Base-by-base conservation (phyloP, 2,888 invertebrate genomes). In the Keiferia lycopersicella region DNA sequence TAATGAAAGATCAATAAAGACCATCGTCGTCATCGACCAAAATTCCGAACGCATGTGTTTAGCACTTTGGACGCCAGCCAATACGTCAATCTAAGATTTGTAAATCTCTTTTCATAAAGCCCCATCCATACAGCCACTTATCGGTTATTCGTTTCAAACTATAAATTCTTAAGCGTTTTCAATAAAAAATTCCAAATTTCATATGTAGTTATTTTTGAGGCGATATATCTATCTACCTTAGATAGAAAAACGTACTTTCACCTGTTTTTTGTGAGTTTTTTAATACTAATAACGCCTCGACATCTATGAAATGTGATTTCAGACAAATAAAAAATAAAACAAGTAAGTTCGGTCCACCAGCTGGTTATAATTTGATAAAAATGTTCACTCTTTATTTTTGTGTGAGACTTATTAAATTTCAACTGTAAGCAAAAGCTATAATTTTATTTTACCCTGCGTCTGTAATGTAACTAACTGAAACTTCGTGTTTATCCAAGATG, bases 1-100 rank as follows among this genome's bases (percentile, higher is more conserved):
- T 2, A 11, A 22, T 51, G 22, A 51, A 51, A 64, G 68, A 16
- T 50, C 50, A 58, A 66, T 67, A 26, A 41, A 14, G 71, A 72
- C 30, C 34, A 34, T 34, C 34, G 26, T 74, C 73, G 75, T 81
- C 79, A 79, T 76, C 72, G 71, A 68, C 66, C 70, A 76, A 74
- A 76, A 67, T 68, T 50, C 34, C 39, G 56, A n/a, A 18, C 20
- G 59, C 67, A 62, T 59, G 64, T 34, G 30, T 62, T 77, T n/a
- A n/a, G n/a, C n/a, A n/a, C n/a, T n/a, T n/a, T 86, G 84, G 84
- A 72, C 60, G 18, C n/a, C 16, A 41, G 77, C 83, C 85, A 86
- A 76, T 59, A 72, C 64, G 67, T 73, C 68, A 71, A 72, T 73
- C 67, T 68, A 50, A 30, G 51, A 60, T 60, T 39, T 59, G 59